Percentiles rank a stretch among this genome's conserved stretches.
These are phyloP conservation scores for Macropus fuliginosus DNA, from an alignment of 2,797 vertebrate genomes.

Conservation along the genomic window DNA sequence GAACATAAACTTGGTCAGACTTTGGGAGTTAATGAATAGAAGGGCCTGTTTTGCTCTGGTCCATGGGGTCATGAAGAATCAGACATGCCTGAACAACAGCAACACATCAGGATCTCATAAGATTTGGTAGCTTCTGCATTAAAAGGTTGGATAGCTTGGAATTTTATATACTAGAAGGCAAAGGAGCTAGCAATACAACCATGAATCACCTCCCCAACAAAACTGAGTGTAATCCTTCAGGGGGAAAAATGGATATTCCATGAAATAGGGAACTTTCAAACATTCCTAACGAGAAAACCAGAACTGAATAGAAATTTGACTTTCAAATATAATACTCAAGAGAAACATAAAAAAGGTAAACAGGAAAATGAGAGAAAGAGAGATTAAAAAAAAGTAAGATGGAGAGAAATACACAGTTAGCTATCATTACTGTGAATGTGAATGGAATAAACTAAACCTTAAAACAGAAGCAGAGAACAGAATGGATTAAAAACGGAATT, in stretches of 20 bases:
- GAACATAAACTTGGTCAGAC: too few species aligned
- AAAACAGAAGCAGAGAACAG: not conserved
- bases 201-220: not conserved
- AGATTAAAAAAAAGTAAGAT: not conserved
- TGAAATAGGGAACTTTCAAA: not conserved
- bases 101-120: too few species aligned
- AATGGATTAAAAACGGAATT: too few species aligned
- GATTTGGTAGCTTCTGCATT: too few species aligned
- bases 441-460: not conserved
- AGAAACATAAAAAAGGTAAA: not conserved
- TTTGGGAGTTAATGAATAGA: too few species aligned
- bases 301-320: not conserved
- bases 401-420: not conserved
- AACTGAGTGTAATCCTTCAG: not conserved
- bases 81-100: too few species aligned
- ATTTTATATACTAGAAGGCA: not conserved
- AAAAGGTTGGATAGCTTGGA: too few species aligned
- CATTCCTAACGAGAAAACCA: not conserved
- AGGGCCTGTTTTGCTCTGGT: too few species aligned
- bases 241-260: not conserved
- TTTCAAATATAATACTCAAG: too few species aligned
- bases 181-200: too few species aligned
- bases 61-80: too few species aligned
- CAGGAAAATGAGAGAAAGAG: not conserved
- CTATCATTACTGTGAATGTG: not conserved